These are phyloP conservation scores for Lepidostoma basale DNA, from an alignment of 1,140 invertebrate species.

Conservation along the genomic window DNA sequence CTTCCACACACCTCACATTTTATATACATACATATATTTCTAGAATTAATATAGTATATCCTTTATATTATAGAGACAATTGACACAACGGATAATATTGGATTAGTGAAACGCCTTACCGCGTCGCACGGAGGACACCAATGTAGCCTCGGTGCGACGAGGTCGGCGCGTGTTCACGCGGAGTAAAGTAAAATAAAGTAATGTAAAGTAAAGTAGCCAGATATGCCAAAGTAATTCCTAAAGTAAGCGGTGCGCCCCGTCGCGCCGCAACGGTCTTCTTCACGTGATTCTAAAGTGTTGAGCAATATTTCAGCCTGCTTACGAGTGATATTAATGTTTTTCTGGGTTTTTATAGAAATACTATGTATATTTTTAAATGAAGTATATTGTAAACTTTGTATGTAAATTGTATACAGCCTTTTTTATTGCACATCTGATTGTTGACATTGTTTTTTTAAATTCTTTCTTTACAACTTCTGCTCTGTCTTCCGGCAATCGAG, in stretches of 20 bases:
- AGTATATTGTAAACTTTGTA: neutral
- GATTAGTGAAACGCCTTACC: too few relatives aligned
- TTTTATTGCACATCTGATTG: neutral
- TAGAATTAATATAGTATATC: conserved; percentile 12
- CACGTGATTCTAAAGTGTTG: conserved; percentile 36
- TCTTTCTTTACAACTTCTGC: too few relatives aligned
- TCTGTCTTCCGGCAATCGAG: too few relatives aligned
- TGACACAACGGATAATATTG: too few relatives aligned
- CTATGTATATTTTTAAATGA: conserved; percentile 17
- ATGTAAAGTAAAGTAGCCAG: neutral
- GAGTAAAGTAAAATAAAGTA: too few relatives aligned
- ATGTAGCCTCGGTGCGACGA: too few relatives aligned
- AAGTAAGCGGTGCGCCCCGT: too few relatives aligned
- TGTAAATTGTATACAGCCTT: neutral
- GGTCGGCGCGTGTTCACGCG: too few relatives aligned
- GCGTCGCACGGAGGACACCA: too few relatives aligned
- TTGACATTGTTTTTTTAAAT: neutral
- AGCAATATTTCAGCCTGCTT: conserved; percentile 39
- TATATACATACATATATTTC: conserved; percentile 3
- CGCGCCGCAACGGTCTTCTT: conserved; percentile 34
- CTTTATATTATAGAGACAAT: too few relatives aligned
- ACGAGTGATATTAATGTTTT: conserved; percentile 37
- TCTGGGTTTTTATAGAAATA: conserved; percentile 18
- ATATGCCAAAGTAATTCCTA: conserved; percentile 15
- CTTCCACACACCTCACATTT: neutral